Evolutionary conservation across 2,113 vertebrate species (phyloP).

Genomic region (Tragelaphus strepsiceros): DNA sequence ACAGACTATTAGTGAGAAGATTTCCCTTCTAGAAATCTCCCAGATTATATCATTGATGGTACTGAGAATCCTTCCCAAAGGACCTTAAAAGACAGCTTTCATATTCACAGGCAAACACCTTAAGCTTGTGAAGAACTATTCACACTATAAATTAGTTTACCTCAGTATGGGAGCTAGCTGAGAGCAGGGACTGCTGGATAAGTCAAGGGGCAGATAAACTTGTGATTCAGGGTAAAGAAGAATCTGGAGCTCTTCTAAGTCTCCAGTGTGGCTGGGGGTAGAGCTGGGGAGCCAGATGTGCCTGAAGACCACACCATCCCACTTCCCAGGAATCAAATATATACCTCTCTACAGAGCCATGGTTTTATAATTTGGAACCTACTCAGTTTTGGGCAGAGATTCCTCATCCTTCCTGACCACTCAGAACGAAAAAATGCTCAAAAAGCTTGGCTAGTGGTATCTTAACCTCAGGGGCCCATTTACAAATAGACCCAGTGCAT

Average conservation of each 20-base stretch:
- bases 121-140: neutral
- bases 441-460: neutral
- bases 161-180: neutral
- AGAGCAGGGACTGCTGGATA: neutral
- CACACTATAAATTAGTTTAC: neutral
- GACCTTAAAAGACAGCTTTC: neutral
- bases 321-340: neutral
- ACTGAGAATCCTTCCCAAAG: neutral
- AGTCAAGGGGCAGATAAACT: neutral
- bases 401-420: slow-evolving; percentile 37
- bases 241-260: neutral
- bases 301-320: too few relatives aligned
- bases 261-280: neutral
- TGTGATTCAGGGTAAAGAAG: neutral
- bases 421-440: slow-evolving; percentile 46
- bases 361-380: neutral
- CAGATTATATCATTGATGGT: neutral
- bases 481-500: neutral
- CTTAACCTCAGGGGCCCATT: slow-evolving; percentile 17
- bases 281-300: neutral
- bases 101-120: neutral
- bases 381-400: neutral
- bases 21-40: neutral
- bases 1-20: neutral
- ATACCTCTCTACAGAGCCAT: neutral